A percentile compares a stretch with the other conserved stretches of the same genome.
These are phyloP conservation scores for Sminthurides aquaticus DNA, from an alignment of 2,888 invertebrate genomes.

Conservation along the genomic window DNA sequence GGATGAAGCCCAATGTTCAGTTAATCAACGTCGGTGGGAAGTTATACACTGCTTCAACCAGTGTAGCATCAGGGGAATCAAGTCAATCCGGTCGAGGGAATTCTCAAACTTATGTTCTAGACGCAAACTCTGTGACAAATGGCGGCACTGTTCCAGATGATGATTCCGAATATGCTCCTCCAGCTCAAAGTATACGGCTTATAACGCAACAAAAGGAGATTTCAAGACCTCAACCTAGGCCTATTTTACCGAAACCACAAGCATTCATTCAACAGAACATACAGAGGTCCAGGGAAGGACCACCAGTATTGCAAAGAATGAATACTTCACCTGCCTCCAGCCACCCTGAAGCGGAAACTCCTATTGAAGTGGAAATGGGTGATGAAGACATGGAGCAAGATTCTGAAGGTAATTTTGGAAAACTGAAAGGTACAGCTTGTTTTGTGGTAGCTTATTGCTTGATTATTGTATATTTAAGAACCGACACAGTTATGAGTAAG, in stretches of 20 bases:
- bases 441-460: no score
- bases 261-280: background rate
- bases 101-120: slow-evolving; percentile 7
- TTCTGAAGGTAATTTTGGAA: background rate
- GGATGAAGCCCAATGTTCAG: background rate
- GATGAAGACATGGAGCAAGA: slow-evolving; percentile 22
- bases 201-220: background rate
- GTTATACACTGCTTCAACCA: background rate
- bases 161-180: background rate
- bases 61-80: background rate
- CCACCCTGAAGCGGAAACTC: slow-evolving; percentile 17
- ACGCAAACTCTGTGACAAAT: slow-evolving; percentile 1
- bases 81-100: background rate
- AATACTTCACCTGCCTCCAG: slow-evolving; percentile 12
- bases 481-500: no score
- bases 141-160: background rate
- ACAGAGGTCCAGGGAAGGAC: background rate
- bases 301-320: slow-evolving; percentile 19
- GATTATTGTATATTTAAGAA: no score
- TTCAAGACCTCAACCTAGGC: background rate
- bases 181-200: background rate
- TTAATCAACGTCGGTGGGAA: slow-evolving; percentile 1
- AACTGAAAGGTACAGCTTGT: background rate
- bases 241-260: slow-evolving; percentile 18
- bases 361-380: slow-evolving; percentile 26